Conservation (phyloP, 2,888 invertebrate genomes). For the Hypercompe scribonia region DNA sequence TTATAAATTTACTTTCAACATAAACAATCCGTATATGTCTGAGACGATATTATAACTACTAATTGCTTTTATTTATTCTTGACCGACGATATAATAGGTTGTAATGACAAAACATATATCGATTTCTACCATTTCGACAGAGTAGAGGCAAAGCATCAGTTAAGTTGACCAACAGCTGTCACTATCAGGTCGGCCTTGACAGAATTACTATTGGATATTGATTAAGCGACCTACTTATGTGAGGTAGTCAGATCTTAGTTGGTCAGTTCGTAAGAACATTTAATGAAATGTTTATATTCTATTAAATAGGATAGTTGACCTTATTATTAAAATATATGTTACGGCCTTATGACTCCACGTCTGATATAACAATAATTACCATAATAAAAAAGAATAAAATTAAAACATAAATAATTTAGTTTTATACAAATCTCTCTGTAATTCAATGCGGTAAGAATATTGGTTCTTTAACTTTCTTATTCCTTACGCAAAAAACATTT, state of each 20-base stretch:
- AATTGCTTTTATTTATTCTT: constrained; percentile 19
- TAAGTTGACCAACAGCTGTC: constrained; percentile 2
- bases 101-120: constrained; percentile 12
- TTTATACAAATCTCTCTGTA: too few relatives aligned
- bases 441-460: too few relatives aligned
- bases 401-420: too few relatives aligned
- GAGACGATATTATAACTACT: not conserved
- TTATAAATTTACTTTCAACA: not conserved
- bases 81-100: constrained; percentile 7
- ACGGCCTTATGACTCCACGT: too few relatives aligned
- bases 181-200: constrained; percentile 9
- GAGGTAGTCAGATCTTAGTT: not conserved
- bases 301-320: too few relatives aligned
- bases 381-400: too few relatives aligned
- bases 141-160: constrained; percentile 1
- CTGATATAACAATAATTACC: too few relatives aligned
- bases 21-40: constrained; percentile 1
- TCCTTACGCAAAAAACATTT: too few relatives aligned
- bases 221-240: constrained; percentile 2
- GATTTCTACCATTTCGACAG: constrained; percentile 5
- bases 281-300: too few relatives aligned
- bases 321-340: too few relatives aligned
- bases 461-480: too few relatives aligned
- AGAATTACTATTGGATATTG: constrained; percentile 3
- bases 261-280: not conserved